Conservation (phyloP, 2,113 vertebrate species). For the Bujurquina vittata region DNA sequence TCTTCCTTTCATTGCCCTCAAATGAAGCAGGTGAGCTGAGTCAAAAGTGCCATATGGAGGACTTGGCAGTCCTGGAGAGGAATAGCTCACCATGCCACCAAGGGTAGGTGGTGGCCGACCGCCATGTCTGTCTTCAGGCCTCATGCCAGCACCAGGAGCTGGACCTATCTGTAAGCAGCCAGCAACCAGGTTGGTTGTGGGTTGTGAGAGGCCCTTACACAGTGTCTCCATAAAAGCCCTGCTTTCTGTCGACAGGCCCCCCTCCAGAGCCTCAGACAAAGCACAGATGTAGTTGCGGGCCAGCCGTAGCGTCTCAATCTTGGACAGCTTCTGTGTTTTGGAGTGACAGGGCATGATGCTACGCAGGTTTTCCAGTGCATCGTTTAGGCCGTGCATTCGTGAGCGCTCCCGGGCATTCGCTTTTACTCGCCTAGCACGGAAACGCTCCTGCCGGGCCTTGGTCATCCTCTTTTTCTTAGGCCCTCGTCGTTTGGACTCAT, state of each 20-base stretch:
- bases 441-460: constrained; percentile 91
- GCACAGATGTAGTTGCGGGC: constrained; percentile 98
- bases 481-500: constrained; percentile 89
- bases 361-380: constrained; percentile 92
- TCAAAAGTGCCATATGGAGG: constrained; percentile 94
- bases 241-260: constrained; percentile 88
- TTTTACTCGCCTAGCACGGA: constrained; percentile 90
- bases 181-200: constrained; percentile 94
- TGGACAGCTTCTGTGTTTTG: constrained; percentile 97
- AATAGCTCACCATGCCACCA: constrained; percentile 81
- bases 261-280: constrained; percentile 93
- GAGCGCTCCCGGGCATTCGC: constrained; percentile 94
- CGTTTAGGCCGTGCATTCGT: constrained; percentile 95
- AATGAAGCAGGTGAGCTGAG: constrained; percentile 87
- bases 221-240: constrained; percentile 93
- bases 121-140: constrained; percentile 83
- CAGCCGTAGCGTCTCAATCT: constrained; percentile 93
- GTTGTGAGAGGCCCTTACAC: constrained; percentile 96
- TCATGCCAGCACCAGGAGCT: constrained; percentile 73
- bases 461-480: constrained; percentile 98
- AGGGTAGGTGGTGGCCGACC: constrained; percentile 58
- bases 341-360: constrained; percentile 98
- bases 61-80: constrained; percentile 91
- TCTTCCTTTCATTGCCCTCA: constrained; percentile 89
- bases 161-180: constrained; percentile 91